Percentiles rank a stretch among this genome's conserved stretches.
Evolutionary conservation across 2,797 vertebrate genomes (phyloP).

Genomic region (Microhierax caerulescens): DNA sequence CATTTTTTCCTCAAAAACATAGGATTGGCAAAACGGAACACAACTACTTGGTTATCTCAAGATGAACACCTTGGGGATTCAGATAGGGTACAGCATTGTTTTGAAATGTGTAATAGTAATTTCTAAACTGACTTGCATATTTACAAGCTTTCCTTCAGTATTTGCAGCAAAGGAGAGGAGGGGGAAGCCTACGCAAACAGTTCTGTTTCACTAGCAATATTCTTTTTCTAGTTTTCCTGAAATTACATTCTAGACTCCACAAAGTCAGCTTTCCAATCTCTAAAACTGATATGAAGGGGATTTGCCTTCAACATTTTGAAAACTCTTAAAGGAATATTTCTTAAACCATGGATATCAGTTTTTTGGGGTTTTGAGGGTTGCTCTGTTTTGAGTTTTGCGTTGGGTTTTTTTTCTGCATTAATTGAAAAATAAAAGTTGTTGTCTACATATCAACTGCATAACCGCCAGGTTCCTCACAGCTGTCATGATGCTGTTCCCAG

Average conservation of each 20-base stretch:
- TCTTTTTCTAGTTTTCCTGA: neutral
- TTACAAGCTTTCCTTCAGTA: neutral
- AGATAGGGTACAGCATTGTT: neutral
- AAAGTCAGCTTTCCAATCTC: neutral
- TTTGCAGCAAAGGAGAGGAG: neutral
- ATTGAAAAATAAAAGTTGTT: neutral
- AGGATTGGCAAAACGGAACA: neutral
- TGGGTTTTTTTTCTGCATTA: too few species aligned
- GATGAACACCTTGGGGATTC: neutral
- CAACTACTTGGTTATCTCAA: neutral
- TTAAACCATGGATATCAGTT: neutral
- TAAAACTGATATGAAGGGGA: neutral
- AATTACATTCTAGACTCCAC: neutral
- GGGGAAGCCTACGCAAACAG: neutral
- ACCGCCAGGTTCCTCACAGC: neutral
- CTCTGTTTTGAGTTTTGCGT: too few species aligned
- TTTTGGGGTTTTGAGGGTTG: neutral
- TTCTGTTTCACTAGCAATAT: neutral
- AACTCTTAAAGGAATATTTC: neutral
- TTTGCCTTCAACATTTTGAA: neutral
- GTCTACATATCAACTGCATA: neutral
- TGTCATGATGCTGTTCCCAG: rapidly evolving
- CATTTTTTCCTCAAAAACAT: neutral
- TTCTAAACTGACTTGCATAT: neutral
- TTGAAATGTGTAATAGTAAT: neutral